Conservation (phyloP, 1,140 invertebrate species). For the Augochlora pura region DNA sequence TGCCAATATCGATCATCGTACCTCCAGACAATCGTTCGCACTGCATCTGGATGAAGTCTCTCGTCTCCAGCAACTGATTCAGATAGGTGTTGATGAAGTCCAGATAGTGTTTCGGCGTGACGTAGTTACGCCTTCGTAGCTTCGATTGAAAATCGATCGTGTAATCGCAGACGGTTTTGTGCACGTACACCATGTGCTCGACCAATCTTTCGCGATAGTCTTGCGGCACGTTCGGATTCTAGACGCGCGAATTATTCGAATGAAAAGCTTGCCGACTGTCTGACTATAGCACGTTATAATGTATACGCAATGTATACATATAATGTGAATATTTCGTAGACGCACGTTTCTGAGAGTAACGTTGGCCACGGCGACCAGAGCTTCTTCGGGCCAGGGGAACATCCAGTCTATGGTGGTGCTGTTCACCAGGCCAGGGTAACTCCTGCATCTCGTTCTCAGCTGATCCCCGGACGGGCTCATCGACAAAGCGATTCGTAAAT, state of each 20-base stretch:
- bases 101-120: constrained; percentile 94
- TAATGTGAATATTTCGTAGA: constrained; percentile 28
- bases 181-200: constrained; percentile 91
- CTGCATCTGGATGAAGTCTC: constrained; percentile 76
- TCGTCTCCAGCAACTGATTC: constrained; percentile 85
- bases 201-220: constrained; percentile 85
- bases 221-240: constrained; percentile 84
- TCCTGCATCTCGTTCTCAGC: constrained; percentile 90
- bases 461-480: constrained; percentile 93
- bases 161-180: constrained; percentile 86
- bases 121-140: constrained; percentile 89
- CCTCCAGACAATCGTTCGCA: constrained; percentile 75
- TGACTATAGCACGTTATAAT: no score
- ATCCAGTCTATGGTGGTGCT: constrained; percentile 97
- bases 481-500: constrained; percentile 93
- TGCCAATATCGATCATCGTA: constrained; percentile 11
- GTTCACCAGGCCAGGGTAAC: constrained; percentile 95
- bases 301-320: no score
- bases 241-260: background rate
- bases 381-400: constrained; percentile 94
- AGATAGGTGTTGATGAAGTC: constrained; percentile 91
- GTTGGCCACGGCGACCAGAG: constrained; percentile 91
- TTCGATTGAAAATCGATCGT: constrained; percentile 86
- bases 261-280: background rate
- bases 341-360: constrained; percentile 86